Evolutionary conservation across 2,888 invertebrate genomes (phyloP).

Genomic region (Platerodrilus igneus): DNA sequence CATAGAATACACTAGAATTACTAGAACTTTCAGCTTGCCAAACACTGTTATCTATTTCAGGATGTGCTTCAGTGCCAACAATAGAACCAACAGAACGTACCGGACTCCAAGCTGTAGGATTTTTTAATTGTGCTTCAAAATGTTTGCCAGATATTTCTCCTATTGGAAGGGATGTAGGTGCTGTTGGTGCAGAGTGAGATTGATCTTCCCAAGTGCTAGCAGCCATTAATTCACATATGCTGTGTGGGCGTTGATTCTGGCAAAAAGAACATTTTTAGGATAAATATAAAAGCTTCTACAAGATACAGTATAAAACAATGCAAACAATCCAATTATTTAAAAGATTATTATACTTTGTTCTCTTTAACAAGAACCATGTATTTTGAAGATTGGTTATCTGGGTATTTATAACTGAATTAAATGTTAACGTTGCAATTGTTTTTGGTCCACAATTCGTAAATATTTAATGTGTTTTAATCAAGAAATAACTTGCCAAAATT

Average conservation of each 20-base stretch:
- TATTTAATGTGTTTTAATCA: no score
- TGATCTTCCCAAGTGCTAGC: conserved; percentile 62
- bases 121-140: conserved; percentile 68
- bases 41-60: conserved; percentile 76
- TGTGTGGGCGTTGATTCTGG: conserved; percentile 50
- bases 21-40: conserved; percentile 67
- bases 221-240: conserved; percentile 52
- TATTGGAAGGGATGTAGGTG: conserved; percentile 60
- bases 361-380: no score
- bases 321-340: no score
- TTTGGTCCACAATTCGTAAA: no score
- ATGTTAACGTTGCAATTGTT: no score
- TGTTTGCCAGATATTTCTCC: conserved; percentile 58
- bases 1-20: conserved; percentile 75
- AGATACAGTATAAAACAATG: no score
- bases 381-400: no score
- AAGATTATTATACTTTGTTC: no score
- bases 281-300: neutral
- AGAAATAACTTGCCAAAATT: no score
- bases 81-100: conserved; percentile 84
- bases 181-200: conserved; percentile 67
- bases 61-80: conserved; percentile 79
- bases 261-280: conserved; percentile 1
- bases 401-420: no score
- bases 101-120: conserved; percentile 82